These are phyloP conservation scores for Tragopan temminckii DNA, from an alignment of 2,797 vertebrate genomes.

Conservation along the genomic window DNA sequence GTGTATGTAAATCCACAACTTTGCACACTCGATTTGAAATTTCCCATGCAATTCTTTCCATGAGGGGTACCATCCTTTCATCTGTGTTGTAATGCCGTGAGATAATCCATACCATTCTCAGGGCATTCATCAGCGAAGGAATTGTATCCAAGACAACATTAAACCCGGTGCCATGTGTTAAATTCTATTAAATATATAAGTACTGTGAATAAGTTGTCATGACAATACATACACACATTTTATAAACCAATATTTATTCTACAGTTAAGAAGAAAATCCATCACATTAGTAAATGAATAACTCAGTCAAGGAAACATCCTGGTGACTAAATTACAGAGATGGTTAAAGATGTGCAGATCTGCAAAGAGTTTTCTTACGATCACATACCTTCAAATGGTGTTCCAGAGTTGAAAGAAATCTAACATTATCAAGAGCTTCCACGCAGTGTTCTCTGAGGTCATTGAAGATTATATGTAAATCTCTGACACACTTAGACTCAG, in stretches of 20 bases:
- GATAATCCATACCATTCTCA: constrained; percentile 92
- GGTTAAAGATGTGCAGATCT: not conserved
- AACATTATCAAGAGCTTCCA: constrained; percentile 88
- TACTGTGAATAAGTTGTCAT: not conserved
- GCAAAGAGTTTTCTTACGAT: not conserved
- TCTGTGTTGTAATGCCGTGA: constrained; percentile 92
- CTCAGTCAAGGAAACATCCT: not conserved
- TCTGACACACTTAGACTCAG: constrained; percentile 77
- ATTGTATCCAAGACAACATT: constrained; percentile 85
- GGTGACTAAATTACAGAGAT: not conserved
- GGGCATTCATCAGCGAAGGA: constrained; percentile 87
- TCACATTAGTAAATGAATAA: not conserved
- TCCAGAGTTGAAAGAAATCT: constrained; percentile 90
- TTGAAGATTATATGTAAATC: constrained; percentile 82
- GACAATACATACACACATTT: not conserved
- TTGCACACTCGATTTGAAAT: constrained; percentile 85
- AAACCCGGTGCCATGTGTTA: constrained; percentile 85
- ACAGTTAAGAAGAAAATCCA: not conserved
- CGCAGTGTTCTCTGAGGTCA: constrained; percentile 84
- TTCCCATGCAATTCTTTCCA: constrained; percentile 95
- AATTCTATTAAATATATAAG: constrained; percentile 79
- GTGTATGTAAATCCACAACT: constrained; percentile 81
- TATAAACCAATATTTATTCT: not conserved
- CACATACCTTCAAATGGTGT: constrained; percentile 88
- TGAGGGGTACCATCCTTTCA: constrained; percentile 88